Conservation (phyloP, 1,140 invertebrate species). For the Calosoma granatense region DNA sequence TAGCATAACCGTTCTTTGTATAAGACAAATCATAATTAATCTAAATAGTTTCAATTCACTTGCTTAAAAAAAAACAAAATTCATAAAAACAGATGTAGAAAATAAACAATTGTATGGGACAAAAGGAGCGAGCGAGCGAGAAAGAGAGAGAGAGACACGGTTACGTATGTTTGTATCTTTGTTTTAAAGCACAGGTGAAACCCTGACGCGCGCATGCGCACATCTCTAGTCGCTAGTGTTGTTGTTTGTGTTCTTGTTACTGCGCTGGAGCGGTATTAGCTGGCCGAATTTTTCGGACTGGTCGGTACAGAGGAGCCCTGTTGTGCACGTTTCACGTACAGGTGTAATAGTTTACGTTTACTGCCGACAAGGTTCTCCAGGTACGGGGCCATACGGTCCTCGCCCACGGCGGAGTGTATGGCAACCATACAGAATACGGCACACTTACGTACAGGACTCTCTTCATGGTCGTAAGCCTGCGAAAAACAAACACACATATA, state of each 20-base stretch:
- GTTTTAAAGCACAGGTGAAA: too few relatives aligned
- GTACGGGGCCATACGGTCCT: conserved; percentile 69
- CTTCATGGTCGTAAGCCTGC: conserved; percentile 76
- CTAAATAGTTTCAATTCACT: too few relatives aligned
- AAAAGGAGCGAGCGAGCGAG: too few relatives aligned
- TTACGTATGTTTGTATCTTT: too few relatives aligned
- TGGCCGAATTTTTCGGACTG: conserved; percentile 22
- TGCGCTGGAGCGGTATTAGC: too few relatives aligned
- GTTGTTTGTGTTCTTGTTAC: too few relatives aligned
- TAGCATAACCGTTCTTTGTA: too few relatives aligned
- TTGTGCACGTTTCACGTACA: conserved; percentile 29
- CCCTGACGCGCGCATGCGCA: neutral
- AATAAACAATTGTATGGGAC: too few relatives aligned
- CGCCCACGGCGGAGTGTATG: conserved; percentile 75
- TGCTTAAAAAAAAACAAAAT: too few relatives aligned
- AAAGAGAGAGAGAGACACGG: too few relatives aligned
- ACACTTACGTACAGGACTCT: conserved; percentile 85
- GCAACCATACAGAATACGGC: conserved; percentile 94
- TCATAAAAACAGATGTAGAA: too few relatives aligned
- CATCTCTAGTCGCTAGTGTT: conserved; percentile 16
- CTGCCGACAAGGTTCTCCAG: conserved; percentile 68
- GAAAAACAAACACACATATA: conserved; percentile 28
- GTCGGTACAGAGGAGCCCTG: conserved; percentile 17
- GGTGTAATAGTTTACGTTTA: conserved; percentile 45
- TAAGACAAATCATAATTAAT: too few relatives aligned